Evolutionary conservation across 2,888 invertebrate genomes (phyloP), one percentile per base, ranked within the genome.

Genomic region (Eledona agricola): DNA sequence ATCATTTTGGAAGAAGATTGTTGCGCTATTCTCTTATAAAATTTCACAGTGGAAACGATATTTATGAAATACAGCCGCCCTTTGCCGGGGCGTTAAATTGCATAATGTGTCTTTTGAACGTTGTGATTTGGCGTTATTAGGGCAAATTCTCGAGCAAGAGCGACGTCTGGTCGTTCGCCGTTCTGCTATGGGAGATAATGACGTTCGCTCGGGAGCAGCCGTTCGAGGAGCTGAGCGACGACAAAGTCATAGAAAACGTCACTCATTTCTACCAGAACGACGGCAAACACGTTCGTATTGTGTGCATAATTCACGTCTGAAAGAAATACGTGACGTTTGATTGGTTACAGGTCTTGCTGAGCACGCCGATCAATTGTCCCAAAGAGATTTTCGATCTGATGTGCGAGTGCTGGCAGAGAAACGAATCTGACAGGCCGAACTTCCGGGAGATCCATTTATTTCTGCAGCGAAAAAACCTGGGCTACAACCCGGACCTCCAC

Each of bases 161-260:
- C 63, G 93, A 93, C 78, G 91, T 92, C 28, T 93, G 93, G 93
- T 84, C 91, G 42, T 93, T 92, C 72, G 93, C 90, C 28, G 90
- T 93, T 49, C 88, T 91, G 35, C 79, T 93, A 57, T 93, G 92
- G 91, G 93, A 93, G 77, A 86, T 93, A 61, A 79, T 93, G 71
- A 90, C 89, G 22, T 88, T 88, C 74, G 90, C 91, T 31, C 80
- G 89, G 40, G 88, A 89, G 68, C 90, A 90, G 72, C 93, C 93
- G 3, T 93, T 86, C 75, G 87, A 88, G 67, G 85, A 88, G 64
- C 78, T 90, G 71, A 83, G 81, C 55, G 92, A 93, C 78, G 87
- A 89, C 69, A 86, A 87, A 73, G 86, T 93, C 63, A 85, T 93
- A 63, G 90, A 90, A 72, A 92, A 92, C 76, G 86, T 89, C 64